Evolutionary conservation across 2,113 vertebrate species (phyloP).

Genomic region (Perca fluviatilis): DNA sequence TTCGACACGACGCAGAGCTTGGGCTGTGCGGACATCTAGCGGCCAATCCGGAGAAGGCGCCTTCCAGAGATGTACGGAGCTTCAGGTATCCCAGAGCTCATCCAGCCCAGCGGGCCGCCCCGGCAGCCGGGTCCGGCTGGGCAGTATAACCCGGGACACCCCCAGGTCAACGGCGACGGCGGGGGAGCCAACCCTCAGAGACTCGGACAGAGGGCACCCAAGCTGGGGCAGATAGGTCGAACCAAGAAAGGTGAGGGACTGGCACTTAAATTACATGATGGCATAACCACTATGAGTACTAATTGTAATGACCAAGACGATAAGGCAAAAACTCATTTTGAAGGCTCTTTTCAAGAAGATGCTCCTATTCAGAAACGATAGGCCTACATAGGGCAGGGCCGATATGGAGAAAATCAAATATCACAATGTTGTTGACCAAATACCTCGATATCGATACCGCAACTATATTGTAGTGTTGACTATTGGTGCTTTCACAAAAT

Average conservation of each 20-base stretch:
- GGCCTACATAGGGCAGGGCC: too few relatives aligned
- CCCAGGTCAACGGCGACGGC: conserved; percentile 62
- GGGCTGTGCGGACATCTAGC: conserved; percentile 69
- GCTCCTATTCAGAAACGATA: background rate
- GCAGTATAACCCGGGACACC: conserved; percentile 76
- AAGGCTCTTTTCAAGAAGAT: background rate
- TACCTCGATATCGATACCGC: too few relatives aligned
- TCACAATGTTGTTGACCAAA: too few relatives aligned
- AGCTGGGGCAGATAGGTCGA: conserved; percentile 86
- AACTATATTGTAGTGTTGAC: too few relatives aligned
- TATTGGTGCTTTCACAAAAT: too few relatives aligned
- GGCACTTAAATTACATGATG: background rate
- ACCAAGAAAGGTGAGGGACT: conserved; percentile 82
- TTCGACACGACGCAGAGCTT: conserved; percentile 13
- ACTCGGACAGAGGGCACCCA: conserved; percentile 82
- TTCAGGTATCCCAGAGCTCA: conserved; percentile 83
- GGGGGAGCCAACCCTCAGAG: conserved; percentile 73
- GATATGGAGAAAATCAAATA: too few relatives aligned
- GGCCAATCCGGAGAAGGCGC: conserved; percentile 47
- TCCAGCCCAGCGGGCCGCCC: conserved; percentile 72
- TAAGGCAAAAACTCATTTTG: background rate
- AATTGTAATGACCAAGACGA: background rate
- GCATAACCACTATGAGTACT: too few relatives aligned
- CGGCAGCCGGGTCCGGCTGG: conserved; percentile 76
- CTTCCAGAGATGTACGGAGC: conserved; percentile 82